Evolutionary conservation across 2,888 invertebrate genomes (phyloP).

Genomic region (Zygogramma bicolorata): DNA sequence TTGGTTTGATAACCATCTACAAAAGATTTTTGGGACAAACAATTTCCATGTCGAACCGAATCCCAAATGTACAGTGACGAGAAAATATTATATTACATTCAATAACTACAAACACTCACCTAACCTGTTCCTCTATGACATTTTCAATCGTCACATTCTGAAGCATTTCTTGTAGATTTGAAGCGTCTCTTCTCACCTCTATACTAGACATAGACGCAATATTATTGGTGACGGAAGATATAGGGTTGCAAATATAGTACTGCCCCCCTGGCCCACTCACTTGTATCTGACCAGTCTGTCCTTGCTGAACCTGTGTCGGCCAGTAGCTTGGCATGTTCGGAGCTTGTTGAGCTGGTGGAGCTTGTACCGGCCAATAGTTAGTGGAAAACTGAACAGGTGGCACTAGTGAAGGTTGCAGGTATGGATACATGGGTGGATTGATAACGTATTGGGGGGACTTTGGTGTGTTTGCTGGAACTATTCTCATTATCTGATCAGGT

Average conservation of each 20-base stretch:
- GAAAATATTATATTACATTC: neutral
- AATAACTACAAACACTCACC: neutral
- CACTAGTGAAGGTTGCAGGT: conserved; percentile 38
- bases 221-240: conserved; percentile 52
- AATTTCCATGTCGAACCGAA: no score
- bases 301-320: conserved; percentile 24
- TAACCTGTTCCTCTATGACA: neutral
- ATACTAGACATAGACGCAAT: conserved; percentile 57
- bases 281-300: conserved; percentile 45
- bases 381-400: conserved; percentile 19
- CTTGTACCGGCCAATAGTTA: conserved; percentile 15
- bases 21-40: no score
- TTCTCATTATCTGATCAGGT: conserved; percentile 47
- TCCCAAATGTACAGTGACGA: no score
- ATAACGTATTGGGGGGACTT: conserved; percentile 47
- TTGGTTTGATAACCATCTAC: no score
- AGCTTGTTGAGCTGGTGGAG: conserved; percentile 24
- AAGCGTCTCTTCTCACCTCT: conserved; percentile 55
- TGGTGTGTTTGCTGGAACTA: conserved; percentile 44
- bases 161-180: conserved; percentile 54
- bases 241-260: conserved; percentile 62
- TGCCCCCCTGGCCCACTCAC: conserved; percentile 58
- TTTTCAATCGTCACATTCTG: conserved; percentile 22
- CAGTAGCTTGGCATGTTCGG: conserved; percentile 14
- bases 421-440: conserved; percentile 54